These are phyloP conservation scores for Nebria ingens DNA, from an alignment of 1,140 invertebrate species.

Conservation along the genomic window DNA sequence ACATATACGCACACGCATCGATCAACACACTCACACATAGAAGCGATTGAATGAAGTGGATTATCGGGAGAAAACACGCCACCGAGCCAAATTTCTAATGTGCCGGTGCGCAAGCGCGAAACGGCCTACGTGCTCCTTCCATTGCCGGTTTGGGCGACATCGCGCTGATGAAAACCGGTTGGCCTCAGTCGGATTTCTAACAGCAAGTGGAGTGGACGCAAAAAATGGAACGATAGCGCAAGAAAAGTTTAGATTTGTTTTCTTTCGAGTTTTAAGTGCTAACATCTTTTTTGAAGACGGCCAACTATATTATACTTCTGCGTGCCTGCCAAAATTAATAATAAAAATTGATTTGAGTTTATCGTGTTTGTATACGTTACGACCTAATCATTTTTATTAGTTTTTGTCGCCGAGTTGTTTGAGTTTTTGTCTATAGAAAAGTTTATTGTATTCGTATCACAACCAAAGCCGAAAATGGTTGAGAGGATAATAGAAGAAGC, in stretches of 20 bases:
- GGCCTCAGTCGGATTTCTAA: constrained; percentile 1
- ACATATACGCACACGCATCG: neutral
- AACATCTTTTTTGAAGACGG: constrained; percentile 8
- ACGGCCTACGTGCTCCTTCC: neutral
- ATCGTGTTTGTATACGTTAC: neutral
- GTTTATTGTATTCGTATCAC: constrained; percentile 1
- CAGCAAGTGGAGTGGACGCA: constrained; percentile 2
- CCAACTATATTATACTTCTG: neutral
- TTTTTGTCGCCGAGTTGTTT: neutral
- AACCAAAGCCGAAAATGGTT: constrained; percentile 27
- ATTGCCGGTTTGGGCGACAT: neutral
- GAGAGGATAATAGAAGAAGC: constrained; percentile 31
- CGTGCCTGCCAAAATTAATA: constrained; percentile 6
- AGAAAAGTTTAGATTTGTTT: constrained; percentile 4
- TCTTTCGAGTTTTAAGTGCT: constrained; percentile 8
- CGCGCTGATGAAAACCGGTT: neutral
- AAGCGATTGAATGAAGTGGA: neutral
- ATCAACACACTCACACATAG: neutral
- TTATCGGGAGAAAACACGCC: constrained; percentile 7
- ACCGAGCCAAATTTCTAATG: neutral
- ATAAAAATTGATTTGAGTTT: constrained; percentile 3
- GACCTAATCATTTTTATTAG: constrained; percentile 3
- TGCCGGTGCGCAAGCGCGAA: neutral
- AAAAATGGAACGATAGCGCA: constrained; percentile 7
- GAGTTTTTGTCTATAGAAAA: constrained; percentile 2